Evolutionary conservation across 2,888 invertebrate species (phyloP), one percentile per base, ranked within the genome.

Genomic region (Orthonychiurus folsomi): DNA sequence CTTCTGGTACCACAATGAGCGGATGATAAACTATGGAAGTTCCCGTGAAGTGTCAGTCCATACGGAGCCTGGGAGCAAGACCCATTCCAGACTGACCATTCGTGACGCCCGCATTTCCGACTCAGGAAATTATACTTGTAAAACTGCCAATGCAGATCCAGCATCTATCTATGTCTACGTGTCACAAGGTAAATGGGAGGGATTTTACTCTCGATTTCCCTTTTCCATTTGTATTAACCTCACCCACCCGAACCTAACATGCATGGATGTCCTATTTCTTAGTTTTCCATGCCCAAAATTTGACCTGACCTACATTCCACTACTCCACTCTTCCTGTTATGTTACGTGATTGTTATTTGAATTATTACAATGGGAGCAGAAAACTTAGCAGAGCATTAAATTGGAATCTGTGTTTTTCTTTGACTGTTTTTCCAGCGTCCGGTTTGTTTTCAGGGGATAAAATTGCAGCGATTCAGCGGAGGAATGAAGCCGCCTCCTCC

Each of bases 1-100:
- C 76, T 92, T 92, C 81, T 93, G 93, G 93, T 92, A 89, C 80
- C 92, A 92, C 82, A 91, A 93, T 81, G 87, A 88, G 78, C 86
- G 88, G 76, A 90, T 93, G 87, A 90, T 93, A 81, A 93, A 92
- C 83, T 92, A 91, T 80, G 91, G 71, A 55, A 70, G 66, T 66
- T 64, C 69, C 21, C 59, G 68, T 28, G 67, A 68, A 66, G 69
- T 71, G 60, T 60, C 68, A 58, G 90, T 93, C 75, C 84, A 86
- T 77, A 91, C 90, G 70, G 86, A 87, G 78, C 88, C 88, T 69
- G 90, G 89, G 69, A 84, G 87, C 75, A 84, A 86, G 77, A 91
- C 91, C 70, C 89, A 90, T 80, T 89, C 89, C 75, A 85, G 88
- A 74, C 85, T 93, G 73, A 86, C 86, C 76, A 89, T 93, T 78